A percentile compares a stretch with the other conserved stretches of the same genome.
phyloP scores from a whole-genome alignment of 2,888 invertebrate genomes.

The Dryobota labecula region DNA sequence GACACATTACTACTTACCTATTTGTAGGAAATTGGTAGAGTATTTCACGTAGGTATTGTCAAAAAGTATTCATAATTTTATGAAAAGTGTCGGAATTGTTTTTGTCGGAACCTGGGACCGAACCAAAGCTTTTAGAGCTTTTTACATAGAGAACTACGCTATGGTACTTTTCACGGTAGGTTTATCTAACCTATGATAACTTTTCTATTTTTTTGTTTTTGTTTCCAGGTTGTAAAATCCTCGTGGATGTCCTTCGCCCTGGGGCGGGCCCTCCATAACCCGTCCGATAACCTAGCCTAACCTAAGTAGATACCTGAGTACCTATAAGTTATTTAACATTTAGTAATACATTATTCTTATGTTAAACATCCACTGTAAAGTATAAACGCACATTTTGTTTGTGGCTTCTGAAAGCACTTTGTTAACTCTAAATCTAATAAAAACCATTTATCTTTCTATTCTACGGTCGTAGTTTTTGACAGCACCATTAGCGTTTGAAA shows the following conservation, averaged over 20 bases:
- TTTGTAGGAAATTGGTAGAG: not conserved
- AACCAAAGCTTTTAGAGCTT: not conserved
- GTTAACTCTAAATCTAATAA: slow-evolving; percentile 35
- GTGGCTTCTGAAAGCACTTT: slow-evolving; percentile 7
- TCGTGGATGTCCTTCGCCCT: no score
- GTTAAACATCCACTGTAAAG: not conserved
- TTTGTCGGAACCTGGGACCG: not conserved
- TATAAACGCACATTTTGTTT: not conserved
- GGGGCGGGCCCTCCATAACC: no score
- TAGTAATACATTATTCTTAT: not conserved
- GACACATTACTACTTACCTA: not conserved
- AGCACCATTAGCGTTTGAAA: slow-evolving; percentile 32
- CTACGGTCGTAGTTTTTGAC: slow-evolving; percentile 14
- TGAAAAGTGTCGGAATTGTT: not conserved
- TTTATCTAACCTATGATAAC: no score
- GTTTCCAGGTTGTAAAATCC: no score
- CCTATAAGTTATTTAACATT: not conserved
- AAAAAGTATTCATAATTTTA: not conserved
- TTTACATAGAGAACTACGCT: not conserved
- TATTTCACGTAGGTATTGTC: not conserved
- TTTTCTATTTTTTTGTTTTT: no score
- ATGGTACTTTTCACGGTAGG: not conserved
- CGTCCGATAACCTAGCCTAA: not conserved
- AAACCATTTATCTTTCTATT: slow-evolving; percentile 31
- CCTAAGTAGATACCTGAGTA: not conserved